phyloP scores from a whole-genome alignment of 2,888 invertebrate species.

The Amblyteles armatorius region DNA sequence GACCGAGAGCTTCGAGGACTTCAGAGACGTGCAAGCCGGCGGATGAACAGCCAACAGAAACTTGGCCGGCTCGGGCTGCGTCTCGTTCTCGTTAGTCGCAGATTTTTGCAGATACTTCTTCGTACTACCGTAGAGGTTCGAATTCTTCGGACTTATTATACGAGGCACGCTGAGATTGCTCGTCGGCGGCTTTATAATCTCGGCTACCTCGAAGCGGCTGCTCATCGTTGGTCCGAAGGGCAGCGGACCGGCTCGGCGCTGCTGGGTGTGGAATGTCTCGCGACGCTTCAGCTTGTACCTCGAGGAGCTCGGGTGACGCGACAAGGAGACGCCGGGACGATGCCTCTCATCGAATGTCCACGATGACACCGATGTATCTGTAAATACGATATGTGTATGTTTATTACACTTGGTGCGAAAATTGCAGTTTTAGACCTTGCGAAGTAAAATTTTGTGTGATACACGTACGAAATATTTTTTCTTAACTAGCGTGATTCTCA shows the following conservation, averaged over 20 bases:
- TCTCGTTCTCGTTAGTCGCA: background rate
- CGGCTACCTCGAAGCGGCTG: conserved; percentile 81
- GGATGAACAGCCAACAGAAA: conserved; percentile 50
- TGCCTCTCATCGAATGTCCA: conserved; percentile 68
- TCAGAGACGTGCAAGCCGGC: conserved; percentile 49
- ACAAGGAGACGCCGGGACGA: conserved; percentile 24
- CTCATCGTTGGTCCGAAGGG: conserved; percentile 70
- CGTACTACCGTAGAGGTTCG: conserved; percentile 85
- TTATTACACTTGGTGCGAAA: background rate
- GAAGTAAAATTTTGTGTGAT: too few relatives aligned
- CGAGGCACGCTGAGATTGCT: conserved; percentile 81
- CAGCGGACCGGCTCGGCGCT: conserved; percentile 66
- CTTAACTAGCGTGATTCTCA: too few relatives aligned
- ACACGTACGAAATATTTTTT: too few relatives aligned
- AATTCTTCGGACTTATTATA: conserved; percentile 81
- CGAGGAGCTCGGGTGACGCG: conserved; percentile 38
- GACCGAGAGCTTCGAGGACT: conserved; percentile 55
- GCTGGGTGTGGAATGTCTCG: conserved; percentile 84
- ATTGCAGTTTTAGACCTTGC: background rate
- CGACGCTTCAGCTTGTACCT: conserved; percentile 78
- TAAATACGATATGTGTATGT: background rate
- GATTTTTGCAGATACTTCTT: conserved; percentile 84
- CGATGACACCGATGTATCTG: conserved; percentile 78
- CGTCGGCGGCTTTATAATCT: conserved; percentile 79
- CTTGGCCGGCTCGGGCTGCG: conserved; percentile 12